Conservation (phyloP, 1,140 invertebrate species). For the Zaprionus capensis region DNA sequence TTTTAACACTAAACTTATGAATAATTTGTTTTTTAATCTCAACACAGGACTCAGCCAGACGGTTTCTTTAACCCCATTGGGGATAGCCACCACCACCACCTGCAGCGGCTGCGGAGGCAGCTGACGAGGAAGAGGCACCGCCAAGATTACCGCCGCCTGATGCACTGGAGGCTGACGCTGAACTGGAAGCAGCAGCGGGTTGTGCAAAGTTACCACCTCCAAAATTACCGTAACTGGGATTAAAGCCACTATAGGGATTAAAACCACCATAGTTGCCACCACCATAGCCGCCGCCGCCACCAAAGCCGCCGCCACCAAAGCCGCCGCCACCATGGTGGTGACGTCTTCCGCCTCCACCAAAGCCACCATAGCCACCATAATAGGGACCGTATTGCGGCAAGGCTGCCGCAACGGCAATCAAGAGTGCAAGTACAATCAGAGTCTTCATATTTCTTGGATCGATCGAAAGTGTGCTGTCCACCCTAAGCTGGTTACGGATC, state of each 20-base stretch:
- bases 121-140: slow-evolving; percentile 6
- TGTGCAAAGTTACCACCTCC: background rate
- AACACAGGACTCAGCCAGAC: slow-evolving; percentile 32
- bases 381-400: too few species aligned
- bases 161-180: slow-evolving; percentile 2
- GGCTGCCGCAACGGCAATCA: slow-evolving; percentile 50
- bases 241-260: slow-evolving; percentile 11
- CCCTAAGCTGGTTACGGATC: slow-evolving; percentile 26
- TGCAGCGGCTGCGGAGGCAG: slow-evolving; percentile 8
- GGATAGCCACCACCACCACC: background rate
- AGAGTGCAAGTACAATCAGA: slow-evolving; percentile 56
- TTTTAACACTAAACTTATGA: slow-evolving; percentile 20
- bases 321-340: slow-evolving; percentile 13
- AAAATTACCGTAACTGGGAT: background rate
- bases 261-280: slow-evolving; percentile 27
- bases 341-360: slow-evolving; percentile 33
- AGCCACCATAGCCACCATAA: slow-evolving; percentile 25
- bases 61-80: slow-evolving; percentile 2
- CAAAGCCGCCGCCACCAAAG: slow-evolving; percentile 38
- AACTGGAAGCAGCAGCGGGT: too few species aligned
- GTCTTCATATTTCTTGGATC: slow-evolving; percentile 57
- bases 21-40: slow-evolving; percentile 23
- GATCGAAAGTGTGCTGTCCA: slow-evolving; percentile 17
- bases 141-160: background rate
- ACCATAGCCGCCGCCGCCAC: slow-evolving; percentile 43